phyloP scores from a whole-genome alignment of 2,888 invertebrate genomes.

The Amphipoea oculea region DNA sequence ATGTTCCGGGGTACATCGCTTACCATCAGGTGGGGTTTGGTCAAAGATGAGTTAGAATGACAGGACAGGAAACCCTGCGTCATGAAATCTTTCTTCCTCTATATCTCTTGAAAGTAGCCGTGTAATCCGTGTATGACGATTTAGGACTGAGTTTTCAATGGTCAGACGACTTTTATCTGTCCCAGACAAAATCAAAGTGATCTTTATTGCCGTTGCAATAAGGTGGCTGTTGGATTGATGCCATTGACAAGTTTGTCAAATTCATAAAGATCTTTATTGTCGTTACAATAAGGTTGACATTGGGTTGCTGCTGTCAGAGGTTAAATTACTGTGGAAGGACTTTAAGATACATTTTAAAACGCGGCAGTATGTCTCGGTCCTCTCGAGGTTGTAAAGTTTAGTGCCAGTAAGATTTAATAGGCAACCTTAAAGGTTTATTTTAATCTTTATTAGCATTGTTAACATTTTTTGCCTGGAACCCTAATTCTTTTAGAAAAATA shows the following conservation, averaged over 20 bases:
- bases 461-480: slow-evolving; percentile 4
- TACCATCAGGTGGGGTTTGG: not conserved
- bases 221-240: too few relatives aligned
- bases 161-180: not conserved
- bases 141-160: not conserved
- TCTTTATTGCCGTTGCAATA: too few relatives aligned
- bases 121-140: not conserved
- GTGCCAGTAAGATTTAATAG: slow-evolving; percentile 30
- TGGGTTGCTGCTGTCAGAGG: too few relatives aligned
- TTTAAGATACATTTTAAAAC: slow-evolving; percentile 8
- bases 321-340: too few relatives aligned
- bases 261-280: too few relatives aligned
- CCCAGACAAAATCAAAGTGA: too few relatives aligned
- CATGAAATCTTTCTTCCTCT: not conserved
- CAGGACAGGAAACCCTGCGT: not conserved
- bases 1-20: not conserved
- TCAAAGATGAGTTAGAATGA: not conserved
- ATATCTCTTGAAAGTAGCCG: too few relatives aligned
- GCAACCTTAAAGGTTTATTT: slow-evolving; percentile 32
- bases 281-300: too few relatives aligned
- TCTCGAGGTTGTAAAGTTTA: slow-evolving; percentile 30
- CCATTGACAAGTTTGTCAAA: too few relatives aligned
- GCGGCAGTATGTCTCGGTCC: slow-evolving; percentile 14
- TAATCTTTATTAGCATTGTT: slow-evolving; percentile 43
- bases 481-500: not conserved